Evolutionary conservation across 2,888 invertebrate species (phyloP), one percentile per base, ranked within the genome.

Genomic region (Troides aeacus): DNA sequence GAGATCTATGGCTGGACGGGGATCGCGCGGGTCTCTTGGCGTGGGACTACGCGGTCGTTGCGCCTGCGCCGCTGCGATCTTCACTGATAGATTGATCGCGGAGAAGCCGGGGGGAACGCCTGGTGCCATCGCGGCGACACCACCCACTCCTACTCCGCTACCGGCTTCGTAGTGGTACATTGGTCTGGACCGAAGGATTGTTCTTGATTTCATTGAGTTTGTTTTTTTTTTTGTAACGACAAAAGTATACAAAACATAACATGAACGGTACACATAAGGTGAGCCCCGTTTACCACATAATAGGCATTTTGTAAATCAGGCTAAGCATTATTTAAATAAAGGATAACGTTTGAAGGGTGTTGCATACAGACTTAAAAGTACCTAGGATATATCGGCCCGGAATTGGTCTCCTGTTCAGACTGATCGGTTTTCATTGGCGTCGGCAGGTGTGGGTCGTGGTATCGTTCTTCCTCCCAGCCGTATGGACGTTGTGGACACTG

Each of bases 1-100:
- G 66, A 97, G 94, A 90, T 97, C 97, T 91, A 97, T 97, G 77
- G 97, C 97, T 18, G 97, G 96, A 73, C 96, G 95, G 64, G 95
- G 95, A 78, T 97, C 97, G 59, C 96, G 95, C 68, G 96, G 96
- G 78, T 95, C 95, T 58, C 95, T 94, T 70, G 96, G 95, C 72
- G 96, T 95, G 62, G 96, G 96, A 93, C 93, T 95, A 90, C 92
- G 94, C 90, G 94, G 95, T 88, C 92, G 95, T 81, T 94, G 94
- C 81, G 95, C 95, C 79, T 95, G 94, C 73, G 95, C 95, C 75
- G 96, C 95, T 76, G 95, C 95, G 84, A 97, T 97, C 93, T 97
- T 97, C 81, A 97, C 97, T 76, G 96, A 96, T 77, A 96, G 93
- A 93, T 96, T 97, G 85, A 96, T 97, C 76, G 96, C 96, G 62